Percentiles rank a stretch among this genome's conserved stretches.
Conservation (phyloP, 2,113 vertebrate genomes). For the Sclerurus mexicanus region DNA sequence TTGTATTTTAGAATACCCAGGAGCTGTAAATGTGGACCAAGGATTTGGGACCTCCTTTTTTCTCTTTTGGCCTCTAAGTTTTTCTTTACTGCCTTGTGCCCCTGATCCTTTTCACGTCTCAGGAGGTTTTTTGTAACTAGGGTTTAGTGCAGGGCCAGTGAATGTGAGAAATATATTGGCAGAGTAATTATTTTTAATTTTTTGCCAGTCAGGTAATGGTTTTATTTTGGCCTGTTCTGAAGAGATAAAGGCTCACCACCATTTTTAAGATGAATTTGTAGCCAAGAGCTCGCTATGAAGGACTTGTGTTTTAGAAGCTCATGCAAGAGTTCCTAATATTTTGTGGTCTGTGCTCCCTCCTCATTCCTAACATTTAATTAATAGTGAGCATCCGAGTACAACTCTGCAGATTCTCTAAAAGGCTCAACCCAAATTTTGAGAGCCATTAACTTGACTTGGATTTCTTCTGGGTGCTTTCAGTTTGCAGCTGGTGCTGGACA, state of each 20-base stretch:
- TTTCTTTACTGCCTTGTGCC: neutral
- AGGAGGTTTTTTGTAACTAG: accelerated
- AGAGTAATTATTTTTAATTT: neutral
- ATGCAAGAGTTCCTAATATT: neutral
- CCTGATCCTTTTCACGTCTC: neutral
- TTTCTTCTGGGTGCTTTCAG: neutral
- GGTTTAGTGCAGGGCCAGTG: neutral
- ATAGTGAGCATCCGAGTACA: neutral
- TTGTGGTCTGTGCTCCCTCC: neutral
- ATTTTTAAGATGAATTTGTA: neutral
- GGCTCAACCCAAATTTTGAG: neutral
- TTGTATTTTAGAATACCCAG: neutral
- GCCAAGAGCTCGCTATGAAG: neutral
- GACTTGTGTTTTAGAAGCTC: neutral
- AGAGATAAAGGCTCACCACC: neutral
- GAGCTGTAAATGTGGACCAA: neutral
- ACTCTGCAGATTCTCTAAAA: neutral
- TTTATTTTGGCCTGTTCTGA: neutral
- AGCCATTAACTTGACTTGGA: neutral
- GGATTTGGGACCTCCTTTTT: neutral
- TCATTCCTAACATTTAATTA: neutral
- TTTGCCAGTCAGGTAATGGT: neutral
- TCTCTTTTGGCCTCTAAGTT: neutral
- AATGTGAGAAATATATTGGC: neutral
- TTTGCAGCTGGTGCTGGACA: neutral